Evolutionary conservation across 2,888 invertebrate species (phyloP), one percentile per base, ranked within the genome.

Genomic region (Zaprionus obscuricornis): DNA sequence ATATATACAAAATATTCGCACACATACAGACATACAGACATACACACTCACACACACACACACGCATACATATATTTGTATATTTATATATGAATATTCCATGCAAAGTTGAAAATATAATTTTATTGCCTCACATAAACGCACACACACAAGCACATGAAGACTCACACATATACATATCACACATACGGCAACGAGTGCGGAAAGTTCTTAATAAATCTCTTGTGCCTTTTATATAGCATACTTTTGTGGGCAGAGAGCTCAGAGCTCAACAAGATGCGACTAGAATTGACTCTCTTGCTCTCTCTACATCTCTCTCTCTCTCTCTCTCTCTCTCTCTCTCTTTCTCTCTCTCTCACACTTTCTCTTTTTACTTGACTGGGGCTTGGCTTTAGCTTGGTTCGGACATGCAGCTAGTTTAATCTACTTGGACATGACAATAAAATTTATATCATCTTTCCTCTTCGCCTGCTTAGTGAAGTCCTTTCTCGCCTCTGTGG

Each of bases 341-440:
- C n/a, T n/a, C n/a, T n/a, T n/a, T n/a, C n/a, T n/a, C n/a, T n/a
- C n/a, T n/a, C n/a, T n/a, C n/a, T n/a, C n/a, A n/a, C n/a, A n/a
- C n/a, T n/a, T n/a, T n/a, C n/a, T n/a, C n/a, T n/a, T n/a, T n/a
- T n/a, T n/a, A n/a, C 14, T 42, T 43, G 13, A 11, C 16, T 22
- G 22, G 29, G 22, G 29, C 14, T 17, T 22, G 47, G 43, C 39
- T 60, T n/a, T 54, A 39, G 51, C 31, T 55, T 31, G 13, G 27
- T 22, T 42, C 43, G 72, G 64, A 62, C 60, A 72, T 79, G 74
- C 65, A 82, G 85, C 82, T 78, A 84, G 82, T 85, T 82, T 84
- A 84, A 84, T 84, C 84, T 85, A 83, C 85, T 85, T 79, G 84
- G 84, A 85, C 79, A 85, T 85, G 86, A 85, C 84, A 85, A 79